Evolutionary conservation across 2,113 vertebrate genomes (phyloP).

Genomic region (Tychaedon coryphoeus): DNA sequence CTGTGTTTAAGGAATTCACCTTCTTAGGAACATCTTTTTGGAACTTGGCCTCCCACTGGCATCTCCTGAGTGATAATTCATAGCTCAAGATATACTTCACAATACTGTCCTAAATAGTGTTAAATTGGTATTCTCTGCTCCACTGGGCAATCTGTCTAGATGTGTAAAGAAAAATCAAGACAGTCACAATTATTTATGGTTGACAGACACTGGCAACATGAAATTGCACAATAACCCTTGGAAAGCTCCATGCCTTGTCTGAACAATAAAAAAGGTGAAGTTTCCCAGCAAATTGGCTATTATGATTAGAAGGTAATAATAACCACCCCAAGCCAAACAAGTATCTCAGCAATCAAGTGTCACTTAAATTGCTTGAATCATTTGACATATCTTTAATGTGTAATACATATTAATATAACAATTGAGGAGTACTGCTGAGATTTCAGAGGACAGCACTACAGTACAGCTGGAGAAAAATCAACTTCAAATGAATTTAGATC

Average conservation of each 20-base stretch:
- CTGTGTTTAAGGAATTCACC: not conserved
- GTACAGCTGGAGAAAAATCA: conserved; percentile 55
- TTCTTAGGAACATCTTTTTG: not conserved
- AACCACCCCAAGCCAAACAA: conserved; percentile 5
- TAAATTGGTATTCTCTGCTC: conserved; percentile 54
- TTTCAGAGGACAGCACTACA: not conserved
- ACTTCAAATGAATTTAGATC: conserved; percentile 70
- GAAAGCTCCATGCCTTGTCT: conserved; percentile 8
- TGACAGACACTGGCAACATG: conserved; percentile 52
- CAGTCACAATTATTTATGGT: conserved; percentile 51
- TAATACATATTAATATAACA: conserved; percentile 3
- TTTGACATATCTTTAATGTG: not conserved
- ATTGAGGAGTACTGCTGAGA: not conserved
- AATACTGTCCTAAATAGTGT: conserved; percentile 26
- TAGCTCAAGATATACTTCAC: conserved; percentile 22
- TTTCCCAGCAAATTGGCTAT: conserved; percentile 30
- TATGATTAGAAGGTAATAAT: conserved; percentile 24
- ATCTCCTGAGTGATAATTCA: conserved; percentile 6
- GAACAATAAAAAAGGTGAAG: conserved; percentile 46
- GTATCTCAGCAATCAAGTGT: not conserved
- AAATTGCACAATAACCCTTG: conserved; percentile 28
- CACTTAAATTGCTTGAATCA: not conserved
- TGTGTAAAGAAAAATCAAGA: conserved; percentile 46
- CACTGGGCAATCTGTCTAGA: conserved; percentile 31
- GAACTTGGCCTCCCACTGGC: conserved; percentile 3